Evolutionary conservation across 2,888 invertebrate genomes (phyloP).

Genomic region (Octodonta nipae): DNA sequence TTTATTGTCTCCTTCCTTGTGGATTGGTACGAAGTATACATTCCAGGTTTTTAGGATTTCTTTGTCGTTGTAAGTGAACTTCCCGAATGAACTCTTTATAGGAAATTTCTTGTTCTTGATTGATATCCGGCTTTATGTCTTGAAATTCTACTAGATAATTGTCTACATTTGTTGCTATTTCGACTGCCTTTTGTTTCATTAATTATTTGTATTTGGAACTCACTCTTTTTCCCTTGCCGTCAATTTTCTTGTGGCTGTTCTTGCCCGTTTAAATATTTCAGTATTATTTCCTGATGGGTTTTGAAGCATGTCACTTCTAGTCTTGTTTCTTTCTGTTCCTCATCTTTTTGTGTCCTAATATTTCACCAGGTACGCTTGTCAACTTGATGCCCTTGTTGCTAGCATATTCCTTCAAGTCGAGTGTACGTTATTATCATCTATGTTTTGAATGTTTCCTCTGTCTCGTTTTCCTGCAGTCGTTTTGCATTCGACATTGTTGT

Average conservation of each 20-base stretch:
- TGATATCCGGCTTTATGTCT: constrained; percentile 5
- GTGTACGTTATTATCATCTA: no score
- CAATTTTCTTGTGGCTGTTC: constrained; percentile 3
- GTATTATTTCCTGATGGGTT: constrained; percentile 3
- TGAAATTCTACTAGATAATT: constrained; percentile 3
- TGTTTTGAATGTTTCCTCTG: no score
- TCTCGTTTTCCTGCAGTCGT: no score
- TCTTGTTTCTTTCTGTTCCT: constrained; percentile 4
- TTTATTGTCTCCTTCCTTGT: constrained; percentile 3
- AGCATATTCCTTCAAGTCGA: no score
- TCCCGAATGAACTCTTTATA: no score
- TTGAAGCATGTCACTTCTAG: constrained; percentile 5
- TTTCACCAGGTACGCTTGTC: no score
- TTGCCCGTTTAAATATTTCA: constrained; percentile 4
- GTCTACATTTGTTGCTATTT: constrained; percentile 4
- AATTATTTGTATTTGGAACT: constrained; percentile 4
- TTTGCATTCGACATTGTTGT: no score
- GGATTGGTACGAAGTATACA: constrained; percentile 5
- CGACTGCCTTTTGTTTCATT: constrained; percentile 4
- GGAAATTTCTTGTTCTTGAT: constrained; percentile 5
- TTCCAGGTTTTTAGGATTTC: constrained; percentile 6
- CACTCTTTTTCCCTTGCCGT: constrained; percentile 5
- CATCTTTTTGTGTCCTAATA: no score
- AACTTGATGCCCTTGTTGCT: no score
- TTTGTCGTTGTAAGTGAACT: constrained; percentile 4